Base-by-base conservation (phyloP, 1,140 invertebrate genomes). In the Stenopsyche tienmushanensis region DNA sequence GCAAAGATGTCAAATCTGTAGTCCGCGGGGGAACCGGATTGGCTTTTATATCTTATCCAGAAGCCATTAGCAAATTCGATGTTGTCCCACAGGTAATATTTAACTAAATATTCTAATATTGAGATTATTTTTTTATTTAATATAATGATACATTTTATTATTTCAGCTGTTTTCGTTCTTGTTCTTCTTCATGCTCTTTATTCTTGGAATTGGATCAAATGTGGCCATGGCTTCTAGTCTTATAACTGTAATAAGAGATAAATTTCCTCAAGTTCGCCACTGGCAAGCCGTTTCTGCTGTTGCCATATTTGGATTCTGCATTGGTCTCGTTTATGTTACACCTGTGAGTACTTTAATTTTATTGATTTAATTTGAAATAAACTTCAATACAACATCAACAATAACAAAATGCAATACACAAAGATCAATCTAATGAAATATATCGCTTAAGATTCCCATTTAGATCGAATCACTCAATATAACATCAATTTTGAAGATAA, bases 141-240 rank as follows among this genome's bases (percentile, higher is more conserved):
- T 8, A 39, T 39, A 57, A 60, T 45, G 20, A 13, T n/a, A 7
- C 13, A 34, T 34, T 64, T 54, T 58, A 18, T 5, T 52, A 2
- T 84, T 83, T 34, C 79, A 90, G 80, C 70, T 94, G 9, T 96
- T 95, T 81, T 86, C 94, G 0, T 86, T 93, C 0, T 73, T 96
- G 5, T 96, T 97, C 81, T 97, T 96, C 79, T 72, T 94, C 3
- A 93, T 93, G 91, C 82, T 94, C 73, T 88, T 90, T 62, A 87
- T 92, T 0, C 77, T 94, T 47, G 92, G 90, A 1, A 80, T 90
- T 34, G 92, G 91, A 3, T 90, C 89, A 25, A 84, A 85, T 9
- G 86, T 89, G 39, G 88, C 87, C 0, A 70, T 91, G 67, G 82
- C 85, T 1, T 85, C 85, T 8, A 82, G 83, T 49, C 77, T 91